Conservation (phyloP, 2,888 invertebrate species). For the Hemithea aestivaria region DNA sequence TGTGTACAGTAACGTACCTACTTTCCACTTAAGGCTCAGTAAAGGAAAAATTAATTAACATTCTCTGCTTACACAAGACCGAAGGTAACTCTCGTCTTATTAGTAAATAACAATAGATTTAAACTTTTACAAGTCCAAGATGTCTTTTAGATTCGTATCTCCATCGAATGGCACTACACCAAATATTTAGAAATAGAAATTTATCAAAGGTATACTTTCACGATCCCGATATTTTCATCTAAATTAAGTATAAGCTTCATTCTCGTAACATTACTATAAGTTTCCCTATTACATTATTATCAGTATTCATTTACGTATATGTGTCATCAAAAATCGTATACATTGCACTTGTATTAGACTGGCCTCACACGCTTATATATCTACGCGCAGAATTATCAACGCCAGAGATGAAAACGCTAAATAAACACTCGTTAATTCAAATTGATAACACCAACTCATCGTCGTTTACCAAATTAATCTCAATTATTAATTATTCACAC, state of each 20-base stretch:
- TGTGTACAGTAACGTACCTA: slow-evolving; percentile 61
- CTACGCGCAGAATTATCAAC: slow-evolving; percentile 39
- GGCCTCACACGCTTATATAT: slow-evolving; percentile 67
- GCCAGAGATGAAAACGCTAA: slow-evolving; percentile 56
- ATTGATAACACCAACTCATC: slow-evolving; percentile 52
- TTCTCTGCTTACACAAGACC: slow-evolving; percentile 54
- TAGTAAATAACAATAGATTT: slow-evolving; percentile 52
- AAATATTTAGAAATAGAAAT: slow-evolving; percentile 51
- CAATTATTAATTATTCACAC: slow-evolving; percentile 76
- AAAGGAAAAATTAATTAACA: slow-evolving; percentile 33
- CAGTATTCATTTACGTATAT: slow-evolving; percentile 76
- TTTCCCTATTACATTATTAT: slow-evolving; percentile 71
- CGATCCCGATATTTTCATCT: slow-evolving; percentile 46
- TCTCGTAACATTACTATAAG: slow-evolving; percentile 70
- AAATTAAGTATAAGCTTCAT: slow-evolving; percentile 58
- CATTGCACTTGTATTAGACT: slow-evolving; percentile 78
- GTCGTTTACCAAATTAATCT: slow-evolving; percentile 68
- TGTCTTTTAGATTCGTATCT: slow-evolving; percentile 47
- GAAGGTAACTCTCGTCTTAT: slow-evolving; percentile 73
- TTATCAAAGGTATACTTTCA: slow-evolving; percentile 58
- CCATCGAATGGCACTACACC: slow-evolving; percentile 54
- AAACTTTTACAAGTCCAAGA: slow-evolving; percentile 47
- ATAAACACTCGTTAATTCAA: slow-evolving; percentile 56
- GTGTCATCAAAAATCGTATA: slow-evolving; percentile 78
- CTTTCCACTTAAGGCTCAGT: slow-evolving; percentile 53